Evolutionary conservation across 2,888 invertebrate species (phyloP), one percentile per base, ranked within the genome.

Genomic region (Dendrolimus houi): DNA sequence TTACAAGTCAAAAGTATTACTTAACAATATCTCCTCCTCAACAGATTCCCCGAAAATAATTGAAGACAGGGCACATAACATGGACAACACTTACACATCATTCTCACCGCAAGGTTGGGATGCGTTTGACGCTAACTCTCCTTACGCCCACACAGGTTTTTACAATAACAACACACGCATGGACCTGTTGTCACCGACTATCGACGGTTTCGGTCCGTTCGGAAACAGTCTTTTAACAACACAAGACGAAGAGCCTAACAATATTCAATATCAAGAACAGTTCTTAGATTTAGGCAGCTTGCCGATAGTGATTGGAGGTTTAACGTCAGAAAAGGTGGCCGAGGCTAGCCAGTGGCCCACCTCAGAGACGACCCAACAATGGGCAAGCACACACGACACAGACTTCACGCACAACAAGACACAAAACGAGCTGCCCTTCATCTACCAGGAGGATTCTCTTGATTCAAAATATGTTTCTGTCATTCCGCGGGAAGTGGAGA

Each of bases 21-120:
- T 52, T 54, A 58, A 55, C 40, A 17, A 57, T 52, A 52, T 9
- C n/a, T 56, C 60, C 60, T 64, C 59, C 55, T 59, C 59, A 62
- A 58, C 79, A 89, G 89, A 89, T 84, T 75, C 77, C 59, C 66
- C 66, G 61, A 81, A 79, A 67, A 64, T 72, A 64, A 79, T 73
- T 66, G 82, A 84, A 75, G 78, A 82, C 74, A 82, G 78, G 82
- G 81, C 85, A 81, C 77, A 77, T 70, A 81, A 80, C 74, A 84
- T 78, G 73, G 80, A 87, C 80, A 87, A 86, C 79, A 76, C 72
- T 77, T 79, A 86, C 77, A 87, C 85, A 77, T 75, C 77, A 72
- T 74, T 83, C 83, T 86, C 88, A 75, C 85, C 87, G 60, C 81
- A 80, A 69, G 83, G 81, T 74, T 86, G 87, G 87, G 87, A 87